phyloP scores from a whole-genome alignment of 2,797 vertebrate genomes.

The Psittacula echo region DNA sequence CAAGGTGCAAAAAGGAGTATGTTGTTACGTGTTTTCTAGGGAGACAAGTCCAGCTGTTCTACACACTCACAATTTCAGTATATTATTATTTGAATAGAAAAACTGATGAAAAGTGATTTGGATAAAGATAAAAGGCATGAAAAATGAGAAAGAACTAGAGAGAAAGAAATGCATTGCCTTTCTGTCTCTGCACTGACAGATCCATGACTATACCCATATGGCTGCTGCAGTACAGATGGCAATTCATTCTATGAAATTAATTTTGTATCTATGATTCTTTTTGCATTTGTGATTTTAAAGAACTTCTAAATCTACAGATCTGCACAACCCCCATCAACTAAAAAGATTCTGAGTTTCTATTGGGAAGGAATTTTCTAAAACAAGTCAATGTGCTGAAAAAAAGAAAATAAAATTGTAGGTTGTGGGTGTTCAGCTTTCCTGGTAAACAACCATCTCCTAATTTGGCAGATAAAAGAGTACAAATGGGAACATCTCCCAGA shows the following conservation, averaged over 20 bases:
- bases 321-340: not conserved
- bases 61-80: not conserved
- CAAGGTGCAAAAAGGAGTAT: not conserved
- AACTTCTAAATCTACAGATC: not conserved
- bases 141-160: not conserved
- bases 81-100: not conserved
- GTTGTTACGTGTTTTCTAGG: not conserved
- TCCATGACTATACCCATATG: not conserved
- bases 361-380: not conserved
- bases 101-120: not conserved
- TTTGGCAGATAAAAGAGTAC: not conserved
- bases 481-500: not conserved
- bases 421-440: not conserved
- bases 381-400: not conserved
- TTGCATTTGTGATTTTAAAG: not conserved
- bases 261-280: not conserved
- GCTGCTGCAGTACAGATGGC: not conserved
- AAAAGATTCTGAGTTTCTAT: not conserved
- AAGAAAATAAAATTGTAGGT: not conserved
- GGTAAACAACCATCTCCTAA: not conserved
- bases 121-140: not conserved
- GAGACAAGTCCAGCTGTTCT: not conserved
- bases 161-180: not conserved
- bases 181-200: not conserved
- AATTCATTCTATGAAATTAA: not conserved